Conservation (phyloP, 2,888 invertebrate genomes). For the Drosophila demipolita region DNA sequence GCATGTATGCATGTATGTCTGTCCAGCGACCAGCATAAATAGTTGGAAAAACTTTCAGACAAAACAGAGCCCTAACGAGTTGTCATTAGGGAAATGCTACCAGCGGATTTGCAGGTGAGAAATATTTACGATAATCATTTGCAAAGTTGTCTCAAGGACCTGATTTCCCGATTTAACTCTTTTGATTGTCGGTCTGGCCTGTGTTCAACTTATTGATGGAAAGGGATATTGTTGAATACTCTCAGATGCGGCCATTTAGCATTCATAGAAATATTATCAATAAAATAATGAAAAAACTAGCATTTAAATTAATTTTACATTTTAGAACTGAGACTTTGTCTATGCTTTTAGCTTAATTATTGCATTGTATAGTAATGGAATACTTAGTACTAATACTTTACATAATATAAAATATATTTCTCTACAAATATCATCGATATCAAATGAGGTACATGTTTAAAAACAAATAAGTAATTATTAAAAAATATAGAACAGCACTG, state of each 20-base stretch:
- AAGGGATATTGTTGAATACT: background rate
- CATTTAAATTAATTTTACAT: background rate
- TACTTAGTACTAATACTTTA: background rate
- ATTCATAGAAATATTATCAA: background rate
- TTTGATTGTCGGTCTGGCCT: slow-evolving; percentile 1
- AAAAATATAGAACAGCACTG: too few species aligned
- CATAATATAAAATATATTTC: background rate
- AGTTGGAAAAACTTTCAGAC: slow-evolving; percentile 57
- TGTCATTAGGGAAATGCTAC: slow-evolving; percentile 48
- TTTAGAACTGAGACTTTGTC: too few species aligned
- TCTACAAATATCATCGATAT: background rate
- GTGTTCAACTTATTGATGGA: background rate
- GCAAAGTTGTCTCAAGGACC: background rate
- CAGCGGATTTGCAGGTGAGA: slow-evolving; percentile 23
- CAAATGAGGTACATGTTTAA: background rate
- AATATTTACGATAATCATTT: slow-evolving; percentile 1
- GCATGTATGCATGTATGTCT: background rate
- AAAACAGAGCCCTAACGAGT: slow-evolving; percentile 58
- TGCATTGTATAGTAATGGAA: too few species aligned
- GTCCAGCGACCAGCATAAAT: slow-evolving; percentile 59
- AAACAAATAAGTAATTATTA: background rate
- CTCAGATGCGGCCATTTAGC: background rate
- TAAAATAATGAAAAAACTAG: background rate
- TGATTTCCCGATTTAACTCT: background rate
- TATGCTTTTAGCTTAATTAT: too few species aligned